Percentiles rank a stretch among this genome's conserved stretches.
phyloP scores from a whole-genome alignment of 2,797 vertebrate genomes.

The Anas flavirostris region DNA sequence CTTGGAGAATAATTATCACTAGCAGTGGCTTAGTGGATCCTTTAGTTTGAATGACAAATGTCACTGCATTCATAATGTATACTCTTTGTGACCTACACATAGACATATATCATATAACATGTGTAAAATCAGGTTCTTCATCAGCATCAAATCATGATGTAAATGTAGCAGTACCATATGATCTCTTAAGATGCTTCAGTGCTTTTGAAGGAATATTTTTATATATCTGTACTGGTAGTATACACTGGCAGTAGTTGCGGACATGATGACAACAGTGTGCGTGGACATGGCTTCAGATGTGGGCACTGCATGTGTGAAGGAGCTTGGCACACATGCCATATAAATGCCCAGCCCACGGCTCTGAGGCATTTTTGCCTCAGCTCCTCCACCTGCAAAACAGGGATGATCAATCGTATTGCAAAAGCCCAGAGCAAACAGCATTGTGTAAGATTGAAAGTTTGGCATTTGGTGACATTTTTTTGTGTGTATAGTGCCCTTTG shows the following conservation, averaged over 20 bases:
- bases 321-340: background rate
- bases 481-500: background rate
- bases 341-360: background rate
- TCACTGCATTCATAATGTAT: constrained; percentile 2
- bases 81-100: background rate
- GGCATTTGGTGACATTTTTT: constrained; percentile 7
- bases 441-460: background rate
- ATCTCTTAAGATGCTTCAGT: background rate
- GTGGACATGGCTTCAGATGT: background rate
- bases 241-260: background rate
- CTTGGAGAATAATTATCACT: constrained; percentile 10
- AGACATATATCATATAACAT: background rate
- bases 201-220: background rate
- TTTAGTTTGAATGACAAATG: constrained; percentile 25
- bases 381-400: background rate
- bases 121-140: background rate
- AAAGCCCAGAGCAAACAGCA: background rate
- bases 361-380: fast-evolving
- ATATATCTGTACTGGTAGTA: background rate
- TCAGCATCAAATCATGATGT: background rate
- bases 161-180: background rate
- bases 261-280: background rate
- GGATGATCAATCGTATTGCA: background rate
- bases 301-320: background rate
- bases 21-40: fast-evolving